Percentiles rank a stretch among this genome's conserved stretches.
Conservation (phyloP, 2,797 vertebrate genomes). For the Toxotes lorentzi region DNA sequence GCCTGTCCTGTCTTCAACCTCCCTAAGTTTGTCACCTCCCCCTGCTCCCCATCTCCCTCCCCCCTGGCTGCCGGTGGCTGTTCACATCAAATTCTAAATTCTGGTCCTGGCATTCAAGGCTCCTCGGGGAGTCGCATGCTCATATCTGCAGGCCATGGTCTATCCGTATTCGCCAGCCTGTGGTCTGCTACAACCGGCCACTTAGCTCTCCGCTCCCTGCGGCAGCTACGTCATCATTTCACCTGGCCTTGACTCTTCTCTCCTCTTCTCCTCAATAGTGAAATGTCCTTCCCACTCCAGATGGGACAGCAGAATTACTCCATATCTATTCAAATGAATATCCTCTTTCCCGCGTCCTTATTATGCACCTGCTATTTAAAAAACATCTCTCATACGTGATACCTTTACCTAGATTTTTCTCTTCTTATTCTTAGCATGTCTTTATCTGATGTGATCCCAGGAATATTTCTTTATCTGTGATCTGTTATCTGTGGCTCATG, state of each 20-base stretch:
- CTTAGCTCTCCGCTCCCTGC: constrained; percentile 51
- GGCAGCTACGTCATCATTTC: constrained; percentile 45
- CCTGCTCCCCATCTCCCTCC: constrained; percentile 1
- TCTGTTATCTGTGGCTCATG: constrained; percentile 26
- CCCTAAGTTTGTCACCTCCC: constrained; percentile 32
- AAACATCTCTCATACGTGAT: constrained; percentile 6
- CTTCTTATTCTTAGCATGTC: constrained; percentile 34
- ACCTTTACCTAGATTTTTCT: constrained; percentile 17
- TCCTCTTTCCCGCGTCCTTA: constrained; percentile 17
- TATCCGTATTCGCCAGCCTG: constrained; percentile 29
- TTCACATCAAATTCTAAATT: constrained; percentile 66
- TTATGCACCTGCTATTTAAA: constrained; percentile 24
- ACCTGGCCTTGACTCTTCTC: constrained; percentile 60
- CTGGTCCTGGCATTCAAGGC: constrained; percentile 54
- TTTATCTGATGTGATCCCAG: constrained; percentile 39
- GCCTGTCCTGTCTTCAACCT: constrained; percentile 58
- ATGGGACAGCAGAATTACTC: constrained; percentile 26
- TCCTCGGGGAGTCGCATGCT: constrained; percentile 55
- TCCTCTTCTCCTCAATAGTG: constrained; percentile 26
- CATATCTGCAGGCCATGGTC: constrained; percentile 59
- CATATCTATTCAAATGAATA: constrained; percentile 19
- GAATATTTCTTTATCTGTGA: constrained; percentile 24
- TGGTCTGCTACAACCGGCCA: constrained; percentile 33
- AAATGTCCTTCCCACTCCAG: constrained; percentile 50
- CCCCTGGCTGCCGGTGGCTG: constrained; percentile 42